Base-by-base conservation (phyloP, 2,888 invertebrate genomes). In the Meliscaeva auricollis region DNA sequence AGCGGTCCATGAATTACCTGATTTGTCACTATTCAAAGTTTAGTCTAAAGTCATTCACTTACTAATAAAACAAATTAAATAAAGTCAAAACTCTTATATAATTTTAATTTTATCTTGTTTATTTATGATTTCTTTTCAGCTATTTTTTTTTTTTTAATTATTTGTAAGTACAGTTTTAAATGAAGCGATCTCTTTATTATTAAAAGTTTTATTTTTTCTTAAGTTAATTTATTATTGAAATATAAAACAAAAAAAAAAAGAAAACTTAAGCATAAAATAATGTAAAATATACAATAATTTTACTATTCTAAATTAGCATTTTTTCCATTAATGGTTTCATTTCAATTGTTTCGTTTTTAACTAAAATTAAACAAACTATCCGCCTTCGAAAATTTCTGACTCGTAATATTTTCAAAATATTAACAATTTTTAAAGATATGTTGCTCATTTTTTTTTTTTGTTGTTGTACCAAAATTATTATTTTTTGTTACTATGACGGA, bases 101-200 rank as follows among this genome's bases (percentile, higher is more conserved):
- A 30, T 58, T 60, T 50, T 56, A 60, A 46, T 72, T 64, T 70
- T 72, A 20, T 48, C n/a, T 62, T 62, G 20, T 69, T 74, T 17
- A 35, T 62, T 74, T 69, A 38, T 69, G 60, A 26, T 68, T 46
- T 60, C 38, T 70, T 35, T 69, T 56, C 79, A 60, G 83, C 70
- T 56, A 32, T 22, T 62, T 41, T 66, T 22, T 69, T 41, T 11
- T 66, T 56, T 32, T 32, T 32, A 32, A 26, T 26, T 26, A 26
- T 26, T 68, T 79, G 84, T 84, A 84, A 84, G 84, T 84, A 84
- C 84, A 84, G 46, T 84, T 79, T 35, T 72, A 75, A 76, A 80
- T 30, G 46, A 84, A 79, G 83, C 80, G 69, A 70, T 69, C 46
- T 38, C 50, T 69, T 52, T 44, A 44, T 44, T 52, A 30, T 44